Percentiles rank a stretch among this genome's conserved stretches.
phyloP scores from a whole-genome alignment of 1,140 invertebrate genomes.

The Diprion similis region DNA sequence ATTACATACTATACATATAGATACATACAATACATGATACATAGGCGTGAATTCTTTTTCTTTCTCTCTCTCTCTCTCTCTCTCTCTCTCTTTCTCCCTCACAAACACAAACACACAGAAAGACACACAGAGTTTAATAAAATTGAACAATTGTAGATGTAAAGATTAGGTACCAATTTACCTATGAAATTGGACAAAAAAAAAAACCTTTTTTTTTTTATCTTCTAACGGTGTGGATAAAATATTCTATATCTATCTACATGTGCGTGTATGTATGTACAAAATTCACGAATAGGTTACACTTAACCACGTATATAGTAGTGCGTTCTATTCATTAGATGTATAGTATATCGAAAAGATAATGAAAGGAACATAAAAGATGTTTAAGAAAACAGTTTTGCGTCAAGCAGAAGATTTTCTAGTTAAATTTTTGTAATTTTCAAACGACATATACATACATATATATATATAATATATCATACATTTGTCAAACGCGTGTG shows the following conservation, averaged over 20 bases:
- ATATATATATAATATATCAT: neutral
- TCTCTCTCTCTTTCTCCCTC: no score
- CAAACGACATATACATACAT: neutral
- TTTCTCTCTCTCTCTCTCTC: no score
- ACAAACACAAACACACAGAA: neutral
- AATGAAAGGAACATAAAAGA: no score
- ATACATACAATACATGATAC: neutral
- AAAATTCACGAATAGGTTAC: no score
- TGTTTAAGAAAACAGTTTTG: no score
- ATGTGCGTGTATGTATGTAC: slow-evolving; percentile 12
- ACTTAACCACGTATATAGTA: no score
- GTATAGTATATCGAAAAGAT: no score
- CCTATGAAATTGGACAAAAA: neutral
- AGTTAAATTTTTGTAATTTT: slow-evolving; percentile 1
- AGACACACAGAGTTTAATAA: neutral
- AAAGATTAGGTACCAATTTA: slow-evolving; percentile 9
- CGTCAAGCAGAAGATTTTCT: neutral
- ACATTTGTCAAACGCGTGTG: no score
- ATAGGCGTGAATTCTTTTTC: no score
- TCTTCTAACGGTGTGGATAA: no score
- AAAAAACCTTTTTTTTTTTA: no score
- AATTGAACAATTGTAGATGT: slow-evolving; percentile 8
- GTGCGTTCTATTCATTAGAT: no score
- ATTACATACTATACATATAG: neutral
- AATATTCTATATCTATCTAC: neutral